Conservation (phyloP, 1,140 invertebrate genomes). For the Pseudomyrmex flavicornis region DNA sequence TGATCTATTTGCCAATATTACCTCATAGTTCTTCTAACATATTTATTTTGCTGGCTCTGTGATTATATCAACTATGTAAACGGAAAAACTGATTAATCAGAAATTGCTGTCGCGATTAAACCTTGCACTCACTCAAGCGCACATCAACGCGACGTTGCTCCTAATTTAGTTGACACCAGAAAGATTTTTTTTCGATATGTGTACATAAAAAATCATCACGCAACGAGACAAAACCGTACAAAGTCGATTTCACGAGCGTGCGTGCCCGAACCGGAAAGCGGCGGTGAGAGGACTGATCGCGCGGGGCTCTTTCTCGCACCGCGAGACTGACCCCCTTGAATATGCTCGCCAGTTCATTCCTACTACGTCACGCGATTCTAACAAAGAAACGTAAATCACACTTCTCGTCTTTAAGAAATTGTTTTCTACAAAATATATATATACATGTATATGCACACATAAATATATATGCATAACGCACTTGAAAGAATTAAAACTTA, state of each 20-base stretch:
- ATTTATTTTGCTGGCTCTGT: not conserved
- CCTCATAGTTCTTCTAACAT: slow-evolving; percentile 20
- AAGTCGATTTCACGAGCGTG: slow-evolving; percentile 23
- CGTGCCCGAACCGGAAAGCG: slow-evolving; percentile 32
- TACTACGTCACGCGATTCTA: not conserved
- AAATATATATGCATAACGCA: not conserved
- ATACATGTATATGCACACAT: too few relatives aligned
- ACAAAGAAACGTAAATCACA: not conserved
- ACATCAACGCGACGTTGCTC: not conserved
- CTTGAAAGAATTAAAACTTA: too few relatives aligned
- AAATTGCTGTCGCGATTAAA: too few relatives aligned
- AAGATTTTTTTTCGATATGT: not conserved
- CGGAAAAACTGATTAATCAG: not conserved
- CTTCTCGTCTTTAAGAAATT: too few relatives aligned
- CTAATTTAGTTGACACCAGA: not conserved
- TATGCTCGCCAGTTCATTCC: not conserved
- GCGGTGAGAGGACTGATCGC: slow-evolving; percentile 45
- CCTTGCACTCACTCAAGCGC: too few relatives aligned
- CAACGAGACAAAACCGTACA: slow-evolving; percentile 11
- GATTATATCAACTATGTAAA: too few relatives aligned
- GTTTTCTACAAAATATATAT: not conserved
- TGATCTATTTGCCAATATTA: slow-evolving; percentile 15
- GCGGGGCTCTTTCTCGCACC: slow-evolving; percentile 13
- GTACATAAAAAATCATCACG: not conserved
- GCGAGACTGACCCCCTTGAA: slow-evolving; percentile 11